phyloP scores from a whole-genome alignment of 37 sponge, comb jelly and placozoan genomes.

The Hexactinellida sp. region DNA sequence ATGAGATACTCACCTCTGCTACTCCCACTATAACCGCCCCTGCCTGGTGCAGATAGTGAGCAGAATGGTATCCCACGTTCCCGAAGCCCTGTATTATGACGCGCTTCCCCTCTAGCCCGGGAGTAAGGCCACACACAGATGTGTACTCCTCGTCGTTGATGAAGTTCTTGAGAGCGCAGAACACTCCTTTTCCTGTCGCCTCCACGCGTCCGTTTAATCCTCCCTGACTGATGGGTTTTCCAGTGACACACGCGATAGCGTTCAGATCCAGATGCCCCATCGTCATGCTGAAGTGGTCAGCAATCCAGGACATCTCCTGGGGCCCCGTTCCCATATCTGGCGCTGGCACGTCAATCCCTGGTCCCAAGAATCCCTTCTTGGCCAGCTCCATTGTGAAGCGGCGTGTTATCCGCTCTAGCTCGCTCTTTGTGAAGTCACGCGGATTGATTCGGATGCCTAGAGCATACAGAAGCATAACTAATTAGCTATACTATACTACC shows the following conservation, averaged over 20 bases:
- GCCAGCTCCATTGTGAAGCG: constrained; percentile 93
- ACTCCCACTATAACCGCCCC: constrained; percentile 86
- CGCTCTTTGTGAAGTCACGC: constrained; percentile 18
- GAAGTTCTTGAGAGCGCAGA: constrained; percentile 49
- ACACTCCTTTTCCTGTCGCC: constrained; percentile 88
- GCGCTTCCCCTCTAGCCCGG: constrained; percentile 77
- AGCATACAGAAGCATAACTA: neutral
- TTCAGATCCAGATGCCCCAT: constrained; percentile 62
- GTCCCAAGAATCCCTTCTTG: constrained; percentile 97
- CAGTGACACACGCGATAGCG: constrained; percentile 91
- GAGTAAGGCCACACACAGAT: constrained; percentile 45
- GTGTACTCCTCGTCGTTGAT: constrained; percentile 48
- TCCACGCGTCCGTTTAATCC: constrained; percentile 89
- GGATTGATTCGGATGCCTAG: neutral
- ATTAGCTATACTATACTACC: neutral
- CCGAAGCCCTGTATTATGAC: constrained; percentile 95
- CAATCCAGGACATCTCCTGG: constrained; percentile 98
- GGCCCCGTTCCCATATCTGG: constrained; percentile 99
- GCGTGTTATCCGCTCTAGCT: constrained; percentile 89
- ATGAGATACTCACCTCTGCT: neutral
- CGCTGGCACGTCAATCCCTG: constrained; percentile 93
- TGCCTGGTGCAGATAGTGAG: constrained; percentile 70
- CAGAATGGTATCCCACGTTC: constrained; percentile 90
- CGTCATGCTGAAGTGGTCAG: constrained; percentile 92
- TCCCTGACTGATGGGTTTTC: constrained; percentile 90